Conservation (phyloP, 2,113 vertebrate genomes). For the Phainopepla nitens region DNA sequence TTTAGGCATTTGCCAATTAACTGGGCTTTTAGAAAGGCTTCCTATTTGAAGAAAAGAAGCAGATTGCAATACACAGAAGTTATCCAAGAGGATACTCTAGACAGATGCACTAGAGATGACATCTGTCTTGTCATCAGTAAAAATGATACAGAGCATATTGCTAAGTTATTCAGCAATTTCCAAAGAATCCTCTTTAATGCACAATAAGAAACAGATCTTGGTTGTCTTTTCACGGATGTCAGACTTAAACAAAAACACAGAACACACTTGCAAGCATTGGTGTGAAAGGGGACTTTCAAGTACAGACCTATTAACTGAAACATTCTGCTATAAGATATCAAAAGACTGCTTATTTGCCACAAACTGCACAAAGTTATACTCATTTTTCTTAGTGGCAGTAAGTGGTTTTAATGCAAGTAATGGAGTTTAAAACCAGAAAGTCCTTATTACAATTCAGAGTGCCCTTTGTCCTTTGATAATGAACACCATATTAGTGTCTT, state of each 20-base stretch:
- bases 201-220: conserved; percentile 67
- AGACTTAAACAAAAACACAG: conserved; percentile 46
- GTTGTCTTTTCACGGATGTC: conserved; percentile 44
- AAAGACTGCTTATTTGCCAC: conserved; percentile 42
- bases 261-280: conserved; percentile 26
- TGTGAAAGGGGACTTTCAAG: conserved; percentile 49
- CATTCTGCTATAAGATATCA: conserved; percentile 58
- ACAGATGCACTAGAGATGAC: conserved; percentile 55
- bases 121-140: conserved; percentile 42
- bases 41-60: background rate
- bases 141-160: conserved; percentile 62
- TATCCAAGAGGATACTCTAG: conserved; percentile 42
- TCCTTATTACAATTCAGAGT: conserved; percentile 48
- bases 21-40: background rate
- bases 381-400: conserved; percentile 52
- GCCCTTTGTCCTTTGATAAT: conserved; percentile 59
- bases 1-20: background rate
- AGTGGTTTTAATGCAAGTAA: conserved; percentile 60
- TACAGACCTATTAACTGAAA: conserved; percentile 45
- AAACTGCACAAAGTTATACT: conserved; percentile 49
- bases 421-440: conserved; percentile 59
- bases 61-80: background rate
- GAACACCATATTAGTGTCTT: conserved; percentile 37
- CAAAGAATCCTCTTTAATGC: conserved; percentile 50
- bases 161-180: conserved; percentile 52